These are phyloP conservation scores for Enhydra lutris DNA, from an alignment of 2,113 vertebrate genomes.

Conservation along the genomic window DNA sequence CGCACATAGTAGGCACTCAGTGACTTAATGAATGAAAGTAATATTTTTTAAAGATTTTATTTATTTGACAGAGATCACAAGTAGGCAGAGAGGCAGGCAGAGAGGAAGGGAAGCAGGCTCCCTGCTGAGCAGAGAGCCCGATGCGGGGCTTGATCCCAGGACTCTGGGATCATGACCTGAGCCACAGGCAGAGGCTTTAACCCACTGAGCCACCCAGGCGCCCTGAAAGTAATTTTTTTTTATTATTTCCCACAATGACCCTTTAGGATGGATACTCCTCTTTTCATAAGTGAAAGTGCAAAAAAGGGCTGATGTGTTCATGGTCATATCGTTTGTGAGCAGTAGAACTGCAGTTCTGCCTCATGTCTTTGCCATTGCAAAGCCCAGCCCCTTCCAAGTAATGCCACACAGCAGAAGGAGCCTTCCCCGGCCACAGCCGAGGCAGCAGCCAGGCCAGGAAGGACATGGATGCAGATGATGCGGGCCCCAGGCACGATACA, in stretches of 20 bases:
- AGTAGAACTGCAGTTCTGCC: neutral
- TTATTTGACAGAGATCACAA: too few species aligned
- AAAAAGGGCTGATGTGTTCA: neutral
- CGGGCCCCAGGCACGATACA: neutral
- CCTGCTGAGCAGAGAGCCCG: too few species aligned
- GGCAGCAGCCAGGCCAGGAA: neutral
- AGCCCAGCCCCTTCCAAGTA: neutral
- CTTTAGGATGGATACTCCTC: neutral
- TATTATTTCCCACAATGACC: neutral
- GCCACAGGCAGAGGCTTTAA: too few species aligned
- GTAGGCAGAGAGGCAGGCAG: too few species aligned
- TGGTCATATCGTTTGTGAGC: neutral
- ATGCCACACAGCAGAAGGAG: neutral
- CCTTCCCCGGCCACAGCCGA: neutral
- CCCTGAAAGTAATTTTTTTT: neutral
- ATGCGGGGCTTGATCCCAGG: too few species aligned
- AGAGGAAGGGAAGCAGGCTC: too few species aligned
- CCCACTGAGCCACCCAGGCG: too few species aligned
- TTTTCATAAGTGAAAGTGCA: neutral
- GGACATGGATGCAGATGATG: neutral
- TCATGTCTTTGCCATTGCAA: neutral
- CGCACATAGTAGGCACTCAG: neutral
- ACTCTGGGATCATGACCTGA: too few species aligned
- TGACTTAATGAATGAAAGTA: neutral
- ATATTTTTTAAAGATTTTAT: neutral